phyloP scores from a whole-genome alignment of 1,140 invertebrate species.

The Bathynomus jamesi region DNA sequence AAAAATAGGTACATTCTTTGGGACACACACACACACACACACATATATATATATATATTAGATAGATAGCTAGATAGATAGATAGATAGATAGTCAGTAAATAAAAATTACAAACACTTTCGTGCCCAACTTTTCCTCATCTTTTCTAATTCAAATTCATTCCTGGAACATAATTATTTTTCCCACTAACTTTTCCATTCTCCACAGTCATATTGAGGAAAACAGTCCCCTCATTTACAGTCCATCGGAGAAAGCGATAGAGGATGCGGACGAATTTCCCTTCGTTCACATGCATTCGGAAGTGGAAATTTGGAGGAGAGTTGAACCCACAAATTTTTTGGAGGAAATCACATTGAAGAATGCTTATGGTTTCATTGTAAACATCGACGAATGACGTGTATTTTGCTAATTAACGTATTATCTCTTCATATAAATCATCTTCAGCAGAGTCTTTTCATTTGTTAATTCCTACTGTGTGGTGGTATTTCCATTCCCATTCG shows the following conservation, averaged over 20 bases:
- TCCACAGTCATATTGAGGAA: neutral
- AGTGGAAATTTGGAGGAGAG: neutral
- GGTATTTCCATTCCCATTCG: too few relatives aligned
- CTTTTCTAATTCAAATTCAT: too few relatives aligned
- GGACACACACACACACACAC: neutral
- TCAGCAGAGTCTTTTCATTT: too few relatives aligned
- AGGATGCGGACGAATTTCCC: neutral
- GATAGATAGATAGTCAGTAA: neutral
- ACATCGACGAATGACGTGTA: too few relatives aligned
- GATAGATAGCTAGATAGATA: neutral
- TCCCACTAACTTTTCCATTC: too few relatives aligned
- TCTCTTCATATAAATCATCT: too few relatives aligned
- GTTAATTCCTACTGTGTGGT: too few relatives aligned
- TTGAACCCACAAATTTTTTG: neutral
- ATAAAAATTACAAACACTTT: neutral
- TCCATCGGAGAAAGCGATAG: neutral
- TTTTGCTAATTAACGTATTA: too few relatives aligned
- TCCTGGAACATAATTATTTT: neutral
- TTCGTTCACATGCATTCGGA: neutral
- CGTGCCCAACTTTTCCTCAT: too few relatives aligned
- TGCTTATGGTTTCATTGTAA: too few relatives aligned
- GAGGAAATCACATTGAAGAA: neutral
- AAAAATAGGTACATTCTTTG: too few relatives aligned
- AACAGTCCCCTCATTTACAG: neutral
- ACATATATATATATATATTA: neutral